These are phyloP conservation scores for Apodemia hepburni DNA, from an alignment of 2,888 invertebrate genomes.

Conservation along the genomic window DNA sequence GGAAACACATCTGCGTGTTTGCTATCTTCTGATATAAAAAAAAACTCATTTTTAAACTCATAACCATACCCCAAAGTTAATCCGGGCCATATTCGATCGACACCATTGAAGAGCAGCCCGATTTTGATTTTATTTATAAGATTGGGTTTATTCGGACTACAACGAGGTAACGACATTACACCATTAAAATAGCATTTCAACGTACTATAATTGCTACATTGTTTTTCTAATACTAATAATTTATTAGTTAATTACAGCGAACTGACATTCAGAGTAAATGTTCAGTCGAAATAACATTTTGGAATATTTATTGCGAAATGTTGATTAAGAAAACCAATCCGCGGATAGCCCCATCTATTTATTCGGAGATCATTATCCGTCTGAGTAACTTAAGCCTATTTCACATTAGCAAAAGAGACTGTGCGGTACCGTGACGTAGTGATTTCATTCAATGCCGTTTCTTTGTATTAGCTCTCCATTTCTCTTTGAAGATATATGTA, in stretches of 20 bases:
- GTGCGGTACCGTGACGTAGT: not conserved
- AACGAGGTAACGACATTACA: too few species aligned
- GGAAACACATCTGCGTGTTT: too few species aligned
- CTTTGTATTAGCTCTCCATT: too few species aligned
- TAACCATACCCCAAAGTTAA: too few species aligned
- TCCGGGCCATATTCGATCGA: too few species aligned
- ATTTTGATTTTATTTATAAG: too few species aligned
- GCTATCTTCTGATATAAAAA: too few species aligned
- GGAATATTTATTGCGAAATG: constrained; percentile 21
- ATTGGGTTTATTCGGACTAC: too few species aligned
- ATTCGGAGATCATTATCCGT: constrained; percentile 47
- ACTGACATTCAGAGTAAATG: constrained; percentile 12
- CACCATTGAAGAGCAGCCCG: too few species aligned
- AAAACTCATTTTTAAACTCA: too few species aligned
- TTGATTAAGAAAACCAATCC: constrained; percentile 52
- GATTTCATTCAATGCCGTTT: not conserved
- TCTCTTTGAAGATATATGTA: too few species aligned
- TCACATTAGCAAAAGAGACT: constrained; percentile 7
- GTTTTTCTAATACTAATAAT: not conserved
- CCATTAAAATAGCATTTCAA: too few species aligned
- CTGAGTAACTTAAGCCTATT: constrained; percentile 18
- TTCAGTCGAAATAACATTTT: constrained; percentile 14
- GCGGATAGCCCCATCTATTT: constrained; percentile 40
- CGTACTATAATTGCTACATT: not conserved
- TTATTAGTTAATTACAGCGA: not conserved